Percentiles rank a stretch among this genome's conserved stretches.
Evolutionary conservation across 2,888 invertebrate species (phyloP).

Genomic region (Scaptomyza parva): DNA sequence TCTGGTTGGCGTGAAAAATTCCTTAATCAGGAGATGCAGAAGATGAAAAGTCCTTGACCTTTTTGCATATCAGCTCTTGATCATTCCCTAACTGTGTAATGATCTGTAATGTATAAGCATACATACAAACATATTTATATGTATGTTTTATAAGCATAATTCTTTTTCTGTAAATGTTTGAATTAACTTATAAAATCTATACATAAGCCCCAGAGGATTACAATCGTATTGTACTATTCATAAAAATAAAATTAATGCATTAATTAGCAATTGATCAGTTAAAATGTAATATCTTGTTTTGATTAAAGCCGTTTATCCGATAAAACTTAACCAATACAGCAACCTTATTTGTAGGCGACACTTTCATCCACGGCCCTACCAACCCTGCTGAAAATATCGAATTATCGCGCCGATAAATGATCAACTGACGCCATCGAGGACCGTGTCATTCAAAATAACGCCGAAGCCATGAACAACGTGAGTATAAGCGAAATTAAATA

Average conservation of each 20-base stretch:
- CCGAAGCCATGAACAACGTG: background rate
- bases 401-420: background rate
- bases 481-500: background rate
- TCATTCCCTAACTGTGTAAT: constrained; percentile 21
- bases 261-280: background rate
- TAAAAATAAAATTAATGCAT: background rate
- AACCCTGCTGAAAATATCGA: background rate
- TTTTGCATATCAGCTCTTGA: constrained; percentile 3
- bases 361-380: background rate
- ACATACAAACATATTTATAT: background rate
- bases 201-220: background rate
- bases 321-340: background rate
- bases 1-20: constrained; percentile 74
- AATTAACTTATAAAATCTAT: background rate
- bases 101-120: constrained; percentile 17
- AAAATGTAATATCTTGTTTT: background rate
- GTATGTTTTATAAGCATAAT: no score
- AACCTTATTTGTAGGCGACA: background rate
- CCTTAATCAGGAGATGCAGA: constrained; percentile 40
- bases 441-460: background rate
- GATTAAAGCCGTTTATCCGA: background rate
- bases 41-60: constrained; percentile 17
- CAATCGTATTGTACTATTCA: background rate
- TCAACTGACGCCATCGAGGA: background rate
- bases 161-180: background rate